Percentiles rank a stretch among this genome's conserved stretches.
phyloP scores from a whole-genome alignment of 2,797 vertebrate genomes.

The Petrocephalus sullivani region DNA sequence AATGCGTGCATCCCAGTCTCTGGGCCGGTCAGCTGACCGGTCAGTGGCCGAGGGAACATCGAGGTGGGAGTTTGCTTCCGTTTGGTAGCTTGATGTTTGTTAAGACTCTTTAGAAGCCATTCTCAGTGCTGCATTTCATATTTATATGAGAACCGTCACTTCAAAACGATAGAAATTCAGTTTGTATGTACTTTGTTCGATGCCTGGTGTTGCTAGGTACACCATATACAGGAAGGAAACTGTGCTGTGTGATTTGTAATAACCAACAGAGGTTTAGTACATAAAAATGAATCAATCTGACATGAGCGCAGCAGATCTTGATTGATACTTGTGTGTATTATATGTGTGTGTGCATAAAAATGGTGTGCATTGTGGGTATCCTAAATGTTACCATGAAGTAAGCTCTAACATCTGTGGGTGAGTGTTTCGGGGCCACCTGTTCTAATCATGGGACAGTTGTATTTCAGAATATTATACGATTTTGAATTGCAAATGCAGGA shows the following conservation, averaged over 20 bases:
- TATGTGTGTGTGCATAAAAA: not conserved
- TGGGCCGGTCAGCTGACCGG: not conserved
- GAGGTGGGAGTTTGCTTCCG: not conserved
- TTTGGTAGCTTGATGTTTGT: not conserved
- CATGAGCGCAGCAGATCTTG: not conserved
- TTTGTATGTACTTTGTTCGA: not conserved
- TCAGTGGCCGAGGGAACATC: not conserved
- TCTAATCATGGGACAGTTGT: conserved; percentile 30
- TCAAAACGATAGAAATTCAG: not conserved
- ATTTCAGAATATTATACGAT: conserved; percentile 27
- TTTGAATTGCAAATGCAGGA: conserved; percentile 26
- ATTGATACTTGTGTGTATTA: not conserved
- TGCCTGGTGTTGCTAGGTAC: not conserved
- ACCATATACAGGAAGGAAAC: not conserved
- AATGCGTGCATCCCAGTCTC: not conserved
- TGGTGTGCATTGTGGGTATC: not conserved
- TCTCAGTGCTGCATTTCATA: not conserved
- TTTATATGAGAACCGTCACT: not conserved
- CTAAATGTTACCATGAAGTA: not conserved
- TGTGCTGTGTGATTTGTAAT: not conserved
- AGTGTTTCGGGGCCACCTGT: not conserved
- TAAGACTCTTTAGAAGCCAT: not conserved
- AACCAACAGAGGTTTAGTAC: not conserved
- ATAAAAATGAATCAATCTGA: not conserved
- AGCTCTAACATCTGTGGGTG: not conserved